phyloP scores from a whole-genome alignment of 1,140 invertebrate genomes.

The Centruroides sculpturatus region DNA sequence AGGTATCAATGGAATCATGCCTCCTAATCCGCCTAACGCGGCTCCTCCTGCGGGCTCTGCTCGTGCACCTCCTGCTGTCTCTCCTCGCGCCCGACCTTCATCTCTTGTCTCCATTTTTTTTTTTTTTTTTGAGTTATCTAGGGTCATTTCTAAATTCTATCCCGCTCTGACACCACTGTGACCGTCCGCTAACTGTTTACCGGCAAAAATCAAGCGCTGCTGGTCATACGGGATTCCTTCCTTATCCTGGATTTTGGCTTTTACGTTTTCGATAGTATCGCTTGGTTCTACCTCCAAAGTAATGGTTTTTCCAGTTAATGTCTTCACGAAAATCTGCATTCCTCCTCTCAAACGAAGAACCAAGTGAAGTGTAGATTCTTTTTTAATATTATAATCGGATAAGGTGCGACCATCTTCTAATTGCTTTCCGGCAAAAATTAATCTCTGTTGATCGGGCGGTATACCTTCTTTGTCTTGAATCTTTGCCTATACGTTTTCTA shows the following conservation, averaged over 20 bases:
- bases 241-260: slow-evolving; percentile 73
- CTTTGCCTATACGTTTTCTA: slow-evolving; percentile 88
- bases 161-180: too few species aligned
- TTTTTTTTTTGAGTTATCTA: too few species aligned
- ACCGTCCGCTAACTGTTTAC: slow-evolving; percentile 40
- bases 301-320: slow-evolving; percentile 36
- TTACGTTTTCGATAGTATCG: slow-evolving; percentile 89
- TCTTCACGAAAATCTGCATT: slow-evolving; percentile 54
- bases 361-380: slow-evolving; percentile 82
- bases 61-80: too few species aligned
- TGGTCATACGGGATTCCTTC: slow-evolving; percentile 39
- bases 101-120: too few species aligned
- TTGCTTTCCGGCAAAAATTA: slow-evolving; percentile 41
- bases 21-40: too few species aligned
- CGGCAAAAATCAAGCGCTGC: slow-evolving; percentile 30
- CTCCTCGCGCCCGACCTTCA: too few species aligned
- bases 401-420: slow-evolving; percentile 44
- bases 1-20: too few species aligned
- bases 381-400: slow-evolving; percentile 56
- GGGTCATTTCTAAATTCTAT: too few species aligned
- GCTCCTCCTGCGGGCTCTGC: too few species aligned
- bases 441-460: slow-evolving; percentile 36
- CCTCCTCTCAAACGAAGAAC: slow-evolving; percentile 50
- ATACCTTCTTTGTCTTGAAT: slow-evolving; percentile 55
- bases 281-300: slow-evolving; percentile 41